A percentile compares a stretch with the other conserved stretches of the same genome.
Conservation (phyloP, 2,888 invertebrate genomes). For the Scaptomyza polygonia region DNA sequence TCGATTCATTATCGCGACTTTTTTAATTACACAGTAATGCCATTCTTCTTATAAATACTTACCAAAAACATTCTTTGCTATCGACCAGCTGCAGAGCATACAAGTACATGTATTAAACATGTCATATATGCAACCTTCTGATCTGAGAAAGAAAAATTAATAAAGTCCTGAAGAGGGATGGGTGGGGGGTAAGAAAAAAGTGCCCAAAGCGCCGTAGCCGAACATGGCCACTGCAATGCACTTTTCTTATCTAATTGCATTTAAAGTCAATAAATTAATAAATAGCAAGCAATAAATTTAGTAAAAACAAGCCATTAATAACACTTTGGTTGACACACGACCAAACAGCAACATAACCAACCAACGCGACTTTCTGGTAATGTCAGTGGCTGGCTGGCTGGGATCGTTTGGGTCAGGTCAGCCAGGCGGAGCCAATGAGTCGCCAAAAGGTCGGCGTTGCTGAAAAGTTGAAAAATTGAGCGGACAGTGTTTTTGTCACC, state of each 20-base stretch:
- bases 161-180: constrained; percentile 31
- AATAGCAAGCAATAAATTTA: constrained; percentile 83
- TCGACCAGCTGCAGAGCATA: constrained; percentile 57
- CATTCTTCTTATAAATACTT: neutral
- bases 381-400: constrained; percentile 24
- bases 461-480: constrained; percentile 75
- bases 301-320: constrained; percentile 83
- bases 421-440: constrained; percentile 61
- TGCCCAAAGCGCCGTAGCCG: constrained; percentile 36
- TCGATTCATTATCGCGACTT: too few relatives aligned
- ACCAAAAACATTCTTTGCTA: constrained; percentile 45
- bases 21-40: too few relatives aligned
- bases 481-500: constrained; percentile 77
- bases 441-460: constrained; percentile 49
- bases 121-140: constrained; percentile 58
- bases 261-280: constrained; percentile 80
- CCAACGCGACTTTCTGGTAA: constrained; percentile 24
- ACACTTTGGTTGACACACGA: constrained; percentile 81
- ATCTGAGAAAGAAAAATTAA: constrained; percentile 59
- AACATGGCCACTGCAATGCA: constrained; percentile 63
- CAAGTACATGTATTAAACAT: constrained; percentile 39
- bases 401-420: constrained; percentile 65
- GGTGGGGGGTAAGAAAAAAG: constrained; percentile 3
- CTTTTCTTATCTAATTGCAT: constrained; percentile 79
- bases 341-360: constrained; percentile 30